Percentiles rank a stretch among this genome's conserved stretches.
Evolutionary conservation across 2,797 vertebrate genomes (phyloP).

Genomic region (Dryobates pubescens): DNA sequence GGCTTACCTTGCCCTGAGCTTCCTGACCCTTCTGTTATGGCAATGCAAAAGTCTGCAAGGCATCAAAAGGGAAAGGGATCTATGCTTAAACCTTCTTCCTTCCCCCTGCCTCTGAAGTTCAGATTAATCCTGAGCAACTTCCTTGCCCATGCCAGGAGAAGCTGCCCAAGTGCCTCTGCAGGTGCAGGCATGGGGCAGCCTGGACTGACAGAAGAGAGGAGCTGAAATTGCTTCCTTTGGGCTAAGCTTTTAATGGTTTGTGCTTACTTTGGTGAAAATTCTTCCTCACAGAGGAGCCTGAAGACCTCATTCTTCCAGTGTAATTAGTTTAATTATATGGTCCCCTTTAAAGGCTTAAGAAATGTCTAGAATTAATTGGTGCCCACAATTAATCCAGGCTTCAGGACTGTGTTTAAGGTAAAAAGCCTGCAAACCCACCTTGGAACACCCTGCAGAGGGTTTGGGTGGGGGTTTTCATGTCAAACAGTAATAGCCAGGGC

Average conservation of each 20-base stretch:
- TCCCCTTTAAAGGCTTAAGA: background rate
- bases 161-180: background rate
- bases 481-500: background rate
- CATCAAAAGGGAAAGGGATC: background rate
- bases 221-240: background rate
- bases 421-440: background rate
- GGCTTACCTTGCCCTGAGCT: background rate
- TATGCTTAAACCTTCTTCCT: background rate
- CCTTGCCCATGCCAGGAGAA: rapidly evolving
- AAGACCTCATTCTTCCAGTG: background rate
- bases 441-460: background rate
- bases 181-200: background rate
- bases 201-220: background rate
- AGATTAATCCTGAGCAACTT: background rate
- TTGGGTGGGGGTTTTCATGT: background rate
- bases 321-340: constrained; percentile 22
- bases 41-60: background rate
- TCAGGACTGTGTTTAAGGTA: background rate
- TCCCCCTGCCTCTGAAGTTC: background rate
- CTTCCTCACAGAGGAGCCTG: background rate
- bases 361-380: background rate
- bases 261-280: background rate
- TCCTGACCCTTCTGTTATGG: background rate
- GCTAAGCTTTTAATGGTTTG: background rate
- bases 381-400: background rate